Base-by-base conservation (phyloP, 2,113 vertebrate genomes). In the Oncorhynchus masou region DNA sequence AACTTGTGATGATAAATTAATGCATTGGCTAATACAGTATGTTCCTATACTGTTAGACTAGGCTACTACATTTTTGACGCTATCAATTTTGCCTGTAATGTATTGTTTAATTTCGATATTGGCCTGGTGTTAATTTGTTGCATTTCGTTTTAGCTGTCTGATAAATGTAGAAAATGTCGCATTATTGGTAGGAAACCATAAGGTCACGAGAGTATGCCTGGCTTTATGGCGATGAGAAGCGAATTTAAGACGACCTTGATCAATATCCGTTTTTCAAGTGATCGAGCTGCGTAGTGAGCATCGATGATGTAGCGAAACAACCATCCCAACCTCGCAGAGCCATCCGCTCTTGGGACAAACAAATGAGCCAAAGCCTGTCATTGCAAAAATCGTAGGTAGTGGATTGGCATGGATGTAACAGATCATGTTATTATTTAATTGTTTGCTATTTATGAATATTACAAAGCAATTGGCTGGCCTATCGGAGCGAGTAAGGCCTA, bases 221-320 rank as follows among this genome's bases (percentile, higher is more conserved):
- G 51, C 51, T 54, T 54, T 54, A 54, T 54, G 51, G 51, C 51
- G 51, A 49, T 22, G 22, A 20, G 7, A 15, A 48, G 7, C 8
- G n/a, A 70, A 49, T 68, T 68, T 15, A 70, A 70, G 20, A 49
- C 68, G 39, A 70, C 68, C 68, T 70, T 70, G 68, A 48, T 70
- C 34, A 48, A 70, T 48, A 70, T 70, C n/a, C 8, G 71, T 57
- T 64, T 31, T 72, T 69, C 34, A 7, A 19, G 5, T 22, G 59
- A 68, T 45, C 54, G 82, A 76, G 82, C 49, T 90, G 85, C 88
- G 90, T 80, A 87, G 79, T 69, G 83, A 81, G 75, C 85, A 84
- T 84, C 88, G 80, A 79, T 88, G 87, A 81, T 86, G 88, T 74
- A 9, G 39, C 68, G 79, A 86, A 87, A 86, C 79, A 85, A 85